Evolutionary conservation across 2,888 invertebrate species (phyloP).

Genomic region (Chirona hameri): DNA sequence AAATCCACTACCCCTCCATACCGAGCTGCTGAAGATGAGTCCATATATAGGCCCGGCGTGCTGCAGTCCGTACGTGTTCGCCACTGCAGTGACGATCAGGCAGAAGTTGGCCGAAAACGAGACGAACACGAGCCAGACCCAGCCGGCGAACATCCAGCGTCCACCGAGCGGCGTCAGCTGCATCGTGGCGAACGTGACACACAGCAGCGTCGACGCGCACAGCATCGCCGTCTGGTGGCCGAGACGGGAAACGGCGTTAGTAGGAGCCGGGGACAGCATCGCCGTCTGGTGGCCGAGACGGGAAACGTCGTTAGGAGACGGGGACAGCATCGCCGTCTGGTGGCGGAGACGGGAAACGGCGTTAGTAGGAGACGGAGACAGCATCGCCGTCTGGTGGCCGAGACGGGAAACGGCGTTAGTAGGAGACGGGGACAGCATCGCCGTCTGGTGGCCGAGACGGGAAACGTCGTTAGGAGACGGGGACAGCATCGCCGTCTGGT

Average conservation of each 20-base stretch:
- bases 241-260: background rate
- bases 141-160: slow-evolving; percentile 43
- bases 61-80: slow-evolving; percentile 46
- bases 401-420: too few species aligned
- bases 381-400: too few species aligned
- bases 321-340: too few species aligned
- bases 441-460: too few species aligned
- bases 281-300: too few species aligned
- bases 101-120: slow-evolving; percentile 46
- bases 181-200: slow-evolving; percentile 41
- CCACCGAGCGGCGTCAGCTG: slow-evolving; percentile 43
- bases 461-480: too few species aligned
- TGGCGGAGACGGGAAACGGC: too few species aligned
- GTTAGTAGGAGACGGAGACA: too few species aligned
- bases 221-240: slow-evolving; percentile 42
- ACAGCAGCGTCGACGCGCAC: slow-evolving; percentile 33
- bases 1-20: background rate
- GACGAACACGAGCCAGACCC: slow-evolving; percentile 46
- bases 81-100: slow-evolving; percentile 47
- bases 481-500: too few species aligned
- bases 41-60: slow-evolving; percentile 42
- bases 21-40: slow-evolving; percentile 38
- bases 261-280: background rate
- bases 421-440: too few species aligned
- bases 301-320: too few species aligned